These are phyloP conservation scores for Arbacia lixula DNA, from an alignment of 53 echinoderm and acorn worm genomes.

Conservation along the genomic window DNA sequence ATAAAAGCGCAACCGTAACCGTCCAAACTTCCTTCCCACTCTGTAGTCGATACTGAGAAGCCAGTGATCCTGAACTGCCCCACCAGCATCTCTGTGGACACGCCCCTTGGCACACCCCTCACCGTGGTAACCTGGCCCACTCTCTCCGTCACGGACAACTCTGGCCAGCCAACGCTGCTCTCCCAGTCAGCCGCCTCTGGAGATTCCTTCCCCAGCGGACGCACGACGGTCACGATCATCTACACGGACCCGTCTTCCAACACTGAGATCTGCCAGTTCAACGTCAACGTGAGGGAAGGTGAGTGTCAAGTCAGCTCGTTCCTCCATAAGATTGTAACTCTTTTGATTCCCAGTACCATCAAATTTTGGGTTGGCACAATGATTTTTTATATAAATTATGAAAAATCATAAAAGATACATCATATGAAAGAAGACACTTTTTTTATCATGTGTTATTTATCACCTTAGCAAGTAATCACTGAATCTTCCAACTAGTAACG, in stretches of 20 bases:
- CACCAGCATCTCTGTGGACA: constrained; percentile 14
- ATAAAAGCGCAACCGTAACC: too few relatives aligned
- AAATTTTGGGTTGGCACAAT: too few relatives aligned
- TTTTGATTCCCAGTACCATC: too few relatives aligned
- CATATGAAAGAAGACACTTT: too few relatives aligned
- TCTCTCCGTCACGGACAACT: constrained; percentile 68
- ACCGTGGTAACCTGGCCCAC: constrained; percentile 46
- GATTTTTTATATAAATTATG: too few relatives aligned
- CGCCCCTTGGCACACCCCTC: constrained; percentile 45
- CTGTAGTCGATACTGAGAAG: constrained; percentile 5
- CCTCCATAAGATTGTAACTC: too few relatives aligned
- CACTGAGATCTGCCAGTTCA: constrained; percentile 60
- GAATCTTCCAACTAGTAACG: too few relatives aligned
- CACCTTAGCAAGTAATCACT: too few relatives aligned
- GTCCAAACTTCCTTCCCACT: too few relatives aligned
- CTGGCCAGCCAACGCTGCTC: constrained; percentile 46
- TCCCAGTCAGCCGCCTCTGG: constrained; percentile 54
- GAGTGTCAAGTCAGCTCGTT: constrained; percentile 33
- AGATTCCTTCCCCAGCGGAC: constrained; percentile 59
- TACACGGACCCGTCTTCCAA: constrained; percentile 68
- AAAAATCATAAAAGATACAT: too few relatives aligned
- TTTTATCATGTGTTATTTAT: too few relatives aligned
- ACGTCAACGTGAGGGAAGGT: constrained; percentile 62
- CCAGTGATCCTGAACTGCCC: constrained; percentile 61
- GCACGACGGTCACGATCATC: constrained; percentile 54